Base-by-base conservation (phyloP, 2,888 invertebrate species). In the Neuroscelio doddi region DNA sequence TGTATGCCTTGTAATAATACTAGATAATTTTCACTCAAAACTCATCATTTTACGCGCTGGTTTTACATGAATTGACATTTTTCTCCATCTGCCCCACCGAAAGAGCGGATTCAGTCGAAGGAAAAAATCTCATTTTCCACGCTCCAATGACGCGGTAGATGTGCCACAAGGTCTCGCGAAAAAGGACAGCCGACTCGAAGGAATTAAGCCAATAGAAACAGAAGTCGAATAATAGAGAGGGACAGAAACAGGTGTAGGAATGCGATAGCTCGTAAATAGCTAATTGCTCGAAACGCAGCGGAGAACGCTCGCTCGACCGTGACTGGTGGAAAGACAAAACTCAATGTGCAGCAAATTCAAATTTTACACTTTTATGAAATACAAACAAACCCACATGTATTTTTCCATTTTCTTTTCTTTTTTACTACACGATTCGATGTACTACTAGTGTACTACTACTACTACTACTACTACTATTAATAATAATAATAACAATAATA, bases 81-180 rank as follows among this genome's bases (percentile, higher is more conserved):
- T 21, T 5, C n/a, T n/a, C 5, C 21, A 21, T 21, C 5, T 5
- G 21, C 5, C 21, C 5, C 21, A 21, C 5, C 17, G 36, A 44
- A 53, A 55, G 53, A 39, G 45, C n/a, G 47, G 30, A 34, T 42
- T 7, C 24, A 21, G 42, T 30, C 41, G 34, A 17, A 42, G 55
- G 56, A 52, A 61, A 65, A 61, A 46, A 52, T 75, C 74, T 76
- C 70, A 77, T 77, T 77, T 76, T 75, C 72, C 71, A 73, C 71
- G 76, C 70, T 75, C 59, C 69, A 71, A 45, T 58, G 64, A 45
- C 47, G 65, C 65, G 64, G 41, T 41, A 69, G 74, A 68, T 62
- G 70, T 66, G 69, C 67, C 68, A 75, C 75, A 72, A 73, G 75
- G 73, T 75, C 73, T 63, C 61, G 42, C 46, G 63, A 50, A 64